Base-by-base conservation (phyloP, 1,140 invertebrate species). In the Melanaphis sacchari region DNA sequence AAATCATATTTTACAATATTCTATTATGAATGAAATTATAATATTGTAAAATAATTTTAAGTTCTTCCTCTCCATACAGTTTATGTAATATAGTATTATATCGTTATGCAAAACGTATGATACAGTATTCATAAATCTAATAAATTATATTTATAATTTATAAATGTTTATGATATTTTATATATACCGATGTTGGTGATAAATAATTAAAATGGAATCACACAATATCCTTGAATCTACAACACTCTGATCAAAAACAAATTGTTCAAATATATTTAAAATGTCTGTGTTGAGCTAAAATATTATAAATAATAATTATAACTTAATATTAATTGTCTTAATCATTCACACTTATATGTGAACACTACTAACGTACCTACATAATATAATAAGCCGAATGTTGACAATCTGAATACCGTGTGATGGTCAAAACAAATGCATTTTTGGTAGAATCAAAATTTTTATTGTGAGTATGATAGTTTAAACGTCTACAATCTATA, bases 1-100 rank as follows among this genome's bases (percentile, higher is more conserved):
- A 76, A 76, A 76, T 76, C 59, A 76, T n/a, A 76, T 76, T 76
- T 76, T 76, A 76, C 31, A n/a, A 76, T 76, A 76, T 76, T 76
- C 59, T 76, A 76, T 76, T 76, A n/a, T 76, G 59, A 18, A 76
- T 15, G 15, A 76, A 76, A 76, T 76, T 76, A 76, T 76, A 76
- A 76, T 76, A 76, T n/a, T 66, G 31, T 66, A 66, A 15, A 66
- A 66, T n/a, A 66, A 66, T 66, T 66, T 66, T 66, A n/a, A 26
- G 59, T 31, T 11, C 59, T 66, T 11, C 59, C 26, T 66, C 11
- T 3, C 26, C 11, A 66, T 66, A 66, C 11, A 26, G 59, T 59
- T 59, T 59, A 31, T 31, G 31, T 76, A 31, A 31, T 59, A 76
- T 76, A 21, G n/a, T 76, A 76, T 76, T 36, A 76, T 15, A n/a